Evolutionary conservation across 2,797 vertebrate genomes (phyloP), one percentile per base, ranked within the genome.

Genomic region (Bradypodion pumilum): DNA sequence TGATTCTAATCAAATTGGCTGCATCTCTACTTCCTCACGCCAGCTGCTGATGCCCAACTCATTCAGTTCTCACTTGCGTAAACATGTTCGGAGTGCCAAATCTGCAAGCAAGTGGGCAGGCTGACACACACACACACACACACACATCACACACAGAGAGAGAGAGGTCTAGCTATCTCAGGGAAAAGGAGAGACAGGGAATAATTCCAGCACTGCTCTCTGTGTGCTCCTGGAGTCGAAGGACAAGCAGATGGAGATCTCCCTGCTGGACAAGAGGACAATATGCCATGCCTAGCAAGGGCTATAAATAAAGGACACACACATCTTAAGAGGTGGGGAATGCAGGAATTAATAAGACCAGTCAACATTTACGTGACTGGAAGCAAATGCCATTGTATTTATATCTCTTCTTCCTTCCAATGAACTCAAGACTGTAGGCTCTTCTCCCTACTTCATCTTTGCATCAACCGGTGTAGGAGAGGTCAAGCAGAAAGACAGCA

Each of bases 21-120:
- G 52, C 0, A 0, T 25, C 81, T 62, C n/a, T 32, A 1, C 0
- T 0, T 5, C n/a, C 52, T 69, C 60, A 65, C 32, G 40, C 77
- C 70, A 42, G 7, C 1, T 40, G 40, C 40, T 4, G 0, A 1
- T 56, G 32, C 62, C 72, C 59, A 42, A 65, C 12, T 74, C 62
- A 85, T 65, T 69, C 81, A 27, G 42, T 21, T 59, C n/a, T 59
- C 85, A 78, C 1, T 84, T 25, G 40, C 49, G 56, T 78, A 81
- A 59, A 81, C 35, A 10, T 8, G 15, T 9, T 60, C 44, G 21
- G n/a, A 5, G 10, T 59, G 86, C 77, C 81, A 84, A 44, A 63
- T 70, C 63, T 44, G 42, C 27, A 19, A 3, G 15, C 49, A 59
- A 23, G 12, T 12, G 6, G 37, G 19, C 2, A 44, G 35, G 16